Evolutionary conservation across 2,888 invertebrate genomes (phyloP).

Genomic region (Lithophane ornitopus): DNA sequence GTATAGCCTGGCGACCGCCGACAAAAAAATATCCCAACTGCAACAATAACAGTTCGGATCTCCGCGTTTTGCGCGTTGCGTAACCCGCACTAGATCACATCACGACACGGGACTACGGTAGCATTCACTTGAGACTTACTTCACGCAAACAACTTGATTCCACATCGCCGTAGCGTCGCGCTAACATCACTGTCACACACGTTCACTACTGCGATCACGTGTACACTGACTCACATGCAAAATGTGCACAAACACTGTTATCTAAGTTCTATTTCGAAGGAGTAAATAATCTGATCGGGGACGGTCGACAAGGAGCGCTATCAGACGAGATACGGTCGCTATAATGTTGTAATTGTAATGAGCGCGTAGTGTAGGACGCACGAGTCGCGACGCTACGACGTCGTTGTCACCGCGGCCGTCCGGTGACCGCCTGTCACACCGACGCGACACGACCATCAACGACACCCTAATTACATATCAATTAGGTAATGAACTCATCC

Average conservation of each 20-base stretch:
- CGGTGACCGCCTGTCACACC: conserved; percentile 37
- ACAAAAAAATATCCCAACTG: conserved; percentile 48
- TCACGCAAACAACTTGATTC: conserved; percentile 82
- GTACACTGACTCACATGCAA: conserved; percentile 71
- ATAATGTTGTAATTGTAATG: conserved; percentile 64
- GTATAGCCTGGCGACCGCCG: conserved; percentile 31
- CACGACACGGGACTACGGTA: conserved; percentile 29
- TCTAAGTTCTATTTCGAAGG: conserved; percentile 74
- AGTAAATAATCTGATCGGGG: conserved; percentile 74
- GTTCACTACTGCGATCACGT: conserved; percentile 66
- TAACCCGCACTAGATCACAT: conserved; percentile 43
- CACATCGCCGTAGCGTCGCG: conserved; percentile 74
- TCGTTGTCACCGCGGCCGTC: conserved; percentile 21
- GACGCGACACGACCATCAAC: conserved; percentile 37
- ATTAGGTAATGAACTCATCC: conserved; percentile 60
- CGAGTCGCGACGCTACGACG: conserved; percentile 7
- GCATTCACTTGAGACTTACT: conserved; percentile 74
- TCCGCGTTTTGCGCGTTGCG: conserved; percentile 34
- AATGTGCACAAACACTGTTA: conserved; percentile 76
- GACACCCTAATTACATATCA: conserved; percentile 60
- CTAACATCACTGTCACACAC: conserved; percentile 63
- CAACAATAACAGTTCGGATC: conserved; percentile 23
- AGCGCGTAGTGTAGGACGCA: conserved; percentile 32
- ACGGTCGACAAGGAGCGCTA: conserved; percentile 70
- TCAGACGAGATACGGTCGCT: conserved; percentile 63